Percentiles rank a stretch among this genome's conserved stretches.
Conservation (phyloP, 2,113 vertebrate genomes). For the Hystrix cristata region DNA sequence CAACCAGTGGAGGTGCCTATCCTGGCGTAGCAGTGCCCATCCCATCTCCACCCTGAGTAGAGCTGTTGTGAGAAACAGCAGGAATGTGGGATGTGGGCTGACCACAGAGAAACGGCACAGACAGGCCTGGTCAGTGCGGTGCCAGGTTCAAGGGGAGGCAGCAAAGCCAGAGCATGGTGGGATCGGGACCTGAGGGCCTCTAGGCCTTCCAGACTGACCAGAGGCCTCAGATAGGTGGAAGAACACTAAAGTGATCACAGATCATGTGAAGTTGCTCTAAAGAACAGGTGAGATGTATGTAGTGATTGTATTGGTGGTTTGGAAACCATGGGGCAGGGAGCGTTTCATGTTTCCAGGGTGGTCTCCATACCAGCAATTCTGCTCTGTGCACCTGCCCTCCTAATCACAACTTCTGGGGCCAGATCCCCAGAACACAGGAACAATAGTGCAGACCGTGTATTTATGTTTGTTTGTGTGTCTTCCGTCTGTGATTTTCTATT, state of each 20-base stretch:
- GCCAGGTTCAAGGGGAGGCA: rapidly evolving
- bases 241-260: neutral
- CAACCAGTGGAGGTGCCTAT: rapidly evolving
- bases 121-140: neutral
- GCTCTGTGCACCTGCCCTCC: neutral
- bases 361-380: no score
- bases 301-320: neutral
- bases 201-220: neutral
- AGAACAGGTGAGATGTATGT: neutral
- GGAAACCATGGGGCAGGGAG: neutral
- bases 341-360: neutral
- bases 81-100: rapidly evolving
- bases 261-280: neutral
- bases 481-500: neutral
- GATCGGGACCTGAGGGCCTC: neutral
- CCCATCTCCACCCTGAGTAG: neutral
- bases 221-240: neutral
- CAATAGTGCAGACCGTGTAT: neutral
- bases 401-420: no score
- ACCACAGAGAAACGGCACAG: neutral
- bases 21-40: neutral
- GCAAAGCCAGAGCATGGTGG: neutral
- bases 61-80: neutral
- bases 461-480: neutral
- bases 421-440: neutral